These are phyloP conservation scores for Heteromurus nitidus DNA, from an alignment of 2,888 invertebrate genomes.

Conservation along the genomic window DNA sequence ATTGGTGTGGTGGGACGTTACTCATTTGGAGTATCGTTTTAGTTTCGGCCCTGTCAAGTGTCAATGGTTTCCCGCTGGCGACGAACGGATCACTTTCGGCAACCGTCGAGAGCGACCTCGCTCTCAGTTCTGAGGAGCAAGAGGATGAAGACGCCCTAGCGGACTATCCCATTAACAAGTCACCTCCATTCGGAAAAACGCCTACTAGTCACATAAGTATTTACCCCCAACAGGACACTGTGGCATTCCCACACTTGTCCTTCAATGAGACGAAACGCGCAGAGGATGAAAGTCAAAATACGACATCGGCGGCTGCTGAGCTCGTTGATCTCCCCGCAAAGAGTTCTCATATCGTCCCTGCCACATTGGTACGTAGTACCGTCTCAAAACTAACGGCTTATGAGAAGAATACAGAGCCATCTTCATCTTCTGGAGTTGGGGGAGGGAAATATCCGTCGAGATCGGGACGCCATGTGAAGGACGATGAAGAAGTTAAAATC, in stretches of 20 bases:
- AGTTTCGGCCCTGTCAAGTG: constrained; percentile 37
- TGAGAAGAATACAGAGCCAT: too few relatives aligned
- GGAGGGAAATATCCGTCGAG: too few relatives aligned
- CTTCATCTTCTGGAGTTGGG: too few relatives aligned
- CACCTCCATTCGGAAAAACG: background rate
- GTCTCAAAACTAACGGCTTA: too few relatives aligned
- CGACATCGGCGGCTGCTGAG: background rate
- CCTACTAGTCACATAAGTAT: too few relatives aligned
- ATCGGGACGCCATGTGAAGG: background rate
- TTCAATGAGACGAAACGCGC: background rate
- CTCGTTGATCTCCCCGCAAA: background rate
- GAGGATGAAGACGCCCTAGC: constrained; percentile 34
- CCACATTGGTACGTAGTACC: background rate
- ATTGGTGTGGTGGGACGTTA: constrained; percentile 32
- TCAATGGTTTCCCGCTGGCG: constrained; percentile 21
- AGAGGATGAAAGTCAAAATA: background rate
- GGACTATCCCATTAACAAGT: constrained; percentile 3
- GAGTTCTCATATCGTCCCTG: background rate
- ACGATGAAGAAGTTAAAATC: constrained; percentile 30
- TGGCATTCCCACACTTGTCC: background rate
- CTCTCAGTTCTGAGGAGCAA: constrained; percentile 42
- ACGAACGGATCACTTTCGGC: constrained; percentile 1
- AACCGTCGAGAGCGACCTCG: constrained; percentile 45
- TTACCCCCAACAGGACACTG: constrained; percentile 2
- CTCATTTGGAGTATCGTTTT: constrained; percentile 45